Base-by-base conservation (phyloP, 2,888 invertebrate genomes). In the Dermolepida albohirtum region DNA sequence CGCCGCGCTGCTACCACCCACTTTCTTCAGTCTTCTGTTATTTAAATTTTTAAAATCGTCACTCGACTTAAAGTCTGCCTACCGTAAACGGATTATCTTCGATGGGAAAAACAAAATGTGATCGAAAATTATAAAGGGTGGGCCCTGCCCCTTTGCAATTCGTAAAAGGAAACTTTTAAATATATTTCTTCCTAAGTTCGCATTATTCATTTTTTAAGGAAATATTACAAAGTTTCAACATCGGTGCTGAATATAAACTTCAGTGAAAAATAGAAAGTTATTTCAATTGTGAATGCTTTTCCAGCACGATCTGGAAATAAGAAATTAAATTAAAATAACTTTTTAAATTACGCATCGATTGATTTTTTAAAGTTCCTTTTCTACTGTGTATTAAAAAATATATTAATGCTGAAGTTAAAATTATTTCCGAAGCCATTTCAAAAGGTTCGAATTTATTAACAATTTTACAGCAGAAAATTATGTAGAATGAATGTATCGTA, bases 181-280 rank as follows among this genome's bases (percentile, higher is more conserved):
- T 65, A 65, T 65, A 54, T 65, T 65, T 65, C 27, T 54, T 39
- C 54, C 44, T 41, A 51, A 50, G 29, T 62, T 43, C 62, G 66
- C 59, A 43, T 59, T 40, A 43, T 43, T 67, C 66, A 67, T 67
- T 59, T 67, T 66, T 67, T 62, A 47, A 47, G 29, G 44, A 62
- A 62, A 62, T 62, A 62, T 62, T 62, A 47, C 59, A 62, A 62
- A 62, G 59, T 62, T 62, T 62, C 47, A 16, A 39, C 47, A 47
- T n/a, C 47, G 47, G 12, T 47, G 59, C 16, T 29, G 59, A 62
- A 62, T 62, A 62, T 47, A 62, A 62, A 62, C 59, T 62, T 62
- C 47, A 29, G 34, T 47, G 47, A 62, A 12, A 62, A 62, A 62
- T 62, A 16, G 59, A 47, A 62, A 62, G 47, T 47, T 49, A 62